phyloP scores from a whole-genome alignment of 2,888 invertebrate genomes.

The Clanis bilineata region DNA sequence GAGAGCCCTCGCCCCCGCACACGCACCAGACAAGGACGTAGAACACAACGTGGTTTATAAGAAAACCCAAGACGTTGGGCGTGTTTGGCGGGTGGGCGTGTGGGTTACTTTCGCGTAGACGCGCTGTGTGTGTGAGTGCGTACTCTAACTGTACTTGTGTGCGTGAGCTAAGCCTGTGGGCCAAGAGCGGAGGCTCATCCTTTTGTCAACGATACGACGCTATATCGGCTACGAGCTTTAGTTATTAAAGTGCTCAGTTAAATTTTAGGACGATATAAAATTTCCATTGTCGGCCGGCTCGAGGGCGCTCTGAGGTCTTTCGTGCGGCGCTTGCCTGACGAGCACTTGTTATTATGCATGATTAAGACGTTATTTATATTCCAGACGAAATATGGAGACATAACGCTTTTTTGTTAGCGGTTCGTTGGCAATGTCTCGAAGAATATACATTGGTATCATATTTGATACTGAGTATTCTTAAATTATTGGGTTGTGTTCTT shows the following conservation, averaged over 20 bases:
- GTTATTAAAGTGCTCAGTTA: conserved; percentile 77
- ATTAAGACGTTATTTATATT: conserved; percentile 26
- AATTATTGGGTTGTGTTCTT: neutral
- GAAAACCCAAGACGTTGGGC: conserved; percentile 83
- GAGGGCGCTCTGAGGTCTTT: conserved; percentile 51
- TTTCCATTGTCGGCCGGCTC: conserved; percentile 64
- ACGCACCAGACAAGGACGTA: conserved; percentile 59
- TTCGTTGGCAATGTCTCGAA: conserved; percentile 12
- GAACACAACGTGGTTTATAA: conserved; percentile 81
- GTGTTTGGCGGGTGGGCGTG: conserved; percentile 82
- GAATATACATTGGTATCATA: conserved; percentile 20
- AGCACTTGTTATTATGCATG: conserved; percentile 33
- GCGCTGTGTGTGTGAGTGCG: conserved; percentile 50
- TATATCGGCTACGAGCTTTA: conserved; percentile 73
- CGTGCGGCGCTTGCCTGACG: conserved; percentile 40
- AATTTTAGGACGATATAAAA: conserved; percentile 73
- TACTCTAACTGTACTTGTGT: conserved; percentile 26
- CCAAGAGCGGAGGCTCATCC: conserved; percentile 59
- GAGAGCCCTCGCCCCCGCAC: conserved; percentile 45
- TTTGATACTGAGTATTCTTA: neutral
- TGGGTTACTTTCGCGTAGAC: conserved; percentile 65
- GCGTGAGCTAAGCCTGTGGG: conserved; percentile 55
- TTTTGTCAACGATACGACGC: conserved; percentile 79
- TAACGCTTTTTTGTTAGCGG: neutral
- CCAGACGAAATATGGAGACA: conserved; percentile 17